These are phyloP conservation scores for Mus pahari DNA, from an alignment of 2,113 vertebrate genomes.

Conservation along the genomic window DNA sequence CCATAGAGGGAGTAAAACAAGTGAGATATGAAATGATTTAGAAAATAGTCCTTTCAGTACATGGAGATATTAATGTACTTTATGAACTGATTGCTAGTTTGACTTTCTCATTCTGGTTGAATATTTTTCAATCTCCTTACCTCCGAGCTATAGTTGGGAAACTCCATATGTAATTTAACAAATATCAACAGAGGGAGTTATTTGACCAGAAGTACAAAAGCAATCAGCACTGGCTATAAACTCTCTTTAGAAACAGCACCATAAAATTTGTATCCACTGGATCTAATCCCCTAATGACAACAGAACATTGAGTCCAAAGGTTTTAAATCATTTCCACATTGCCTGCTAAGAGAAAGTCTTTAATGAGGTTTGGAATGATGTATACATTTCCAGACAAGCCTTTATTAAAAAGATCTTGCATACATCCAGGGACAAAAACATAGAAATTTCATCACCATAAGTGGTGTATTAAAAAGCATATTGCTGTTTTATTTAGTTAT, in stretches of 20 bases:
- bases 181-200: background rate
- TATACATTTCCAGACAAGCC: background rate
- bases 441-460: background rate
- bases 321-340: slow-evolving; percentile 38
- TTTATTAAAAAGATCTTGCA: slow-evolving; percentile 25
- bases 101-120: background rate
- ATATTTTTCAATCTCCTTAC: slow-evolving; percentile 3
- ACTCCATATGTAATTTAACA: slow-evolving; percentile 17
- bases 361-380: slow-evolving; percentile 14
- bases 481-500: slow-evolving; percentile 52
- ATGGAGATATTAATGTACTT: background rate
- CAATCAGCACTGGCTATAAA: slow-evolving; percentile 30
- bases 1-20: background rate
- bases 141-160: slow-evolving; percentile 33
- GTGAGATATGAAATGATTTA: background rate
- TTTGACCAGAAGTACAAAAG: slow-evolving; percentile 42
- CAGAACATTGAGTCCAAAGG: background rate
- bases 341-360: background rate
- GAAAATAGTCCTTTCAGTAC: background rate
- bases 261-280: background rate
- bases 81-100: background rate
- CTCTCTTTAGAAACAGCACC: slow-evolving; percentile 44
- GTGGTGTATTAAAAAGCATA: slow-evolving; percentile 18
- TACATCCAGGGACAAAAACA: background rate
- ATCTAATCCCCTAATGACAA: slow-evolving; percentile 18